Evolutionary conservation across 2,797 vertebrate species (phyloP).

Genomic region (Enteromius argenteus): DNA sequence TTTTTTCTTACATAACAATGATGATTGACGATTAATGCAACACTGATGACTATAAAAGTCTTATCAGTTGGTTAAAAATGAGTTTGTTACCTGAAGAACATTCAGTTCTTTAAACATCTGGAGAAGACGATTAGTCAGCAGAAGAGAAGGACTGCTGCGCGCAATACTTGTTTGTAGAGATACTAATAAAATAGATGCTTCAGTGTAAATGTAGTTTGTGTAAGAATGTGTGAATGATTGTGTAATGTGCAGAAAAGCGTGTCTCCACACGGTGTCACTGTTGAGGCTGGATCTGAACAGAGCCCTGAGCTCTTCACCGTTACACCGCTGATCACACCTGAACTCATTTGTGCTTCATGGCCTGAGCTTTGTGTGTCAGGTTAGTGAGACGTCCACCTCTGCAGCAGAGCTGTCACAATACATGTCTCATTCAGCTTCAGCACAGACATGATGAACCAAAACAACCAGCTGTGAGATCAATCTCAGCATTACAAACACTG

Average conservation of each 20-base stretch:
- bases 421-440: not conserved
- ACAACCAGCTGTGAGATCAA: not conserved
- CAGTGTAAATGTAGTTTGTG: not conserved
- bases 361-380: slow-evolving; percentile 23
- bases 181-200: too few species aligned
- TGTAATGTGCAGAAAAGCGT: not conserved
- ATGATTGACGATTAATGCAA: too few species aligned
- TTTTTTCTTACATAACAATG: too few species aligned
- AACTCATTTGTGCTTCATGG: slow-evolving; percentile 5
- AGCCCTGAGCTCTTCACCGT: not conserved
- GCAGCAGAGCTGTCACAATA: not conserved
- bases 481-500: not conserved
- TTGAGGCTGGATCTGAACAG: not conserved
- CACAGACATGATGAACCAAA: not conserved
- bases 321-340: not conserved
- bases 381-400: not conserved
- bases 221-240: not conserved
- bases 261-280: slow-evolving; percentile 10
- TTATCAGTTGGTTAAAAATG: too few species aligned
- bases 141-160: too few species aligned
- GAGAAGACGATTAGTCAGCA: too few species aligned
- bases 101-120: not conserved
- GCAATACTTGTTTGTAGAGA: too few species aligned
- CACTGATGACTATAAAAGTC: too few species aligned
- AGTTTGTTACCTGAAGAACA: not conserved